A percentile compares a stretch with the other conserved stretches of the same genome.
These are phyloP conservation scores for Polyergus mexicanus DNA, from an alignment of 1,140 invertebrate species.

Conservation along the genomic window DNA sequence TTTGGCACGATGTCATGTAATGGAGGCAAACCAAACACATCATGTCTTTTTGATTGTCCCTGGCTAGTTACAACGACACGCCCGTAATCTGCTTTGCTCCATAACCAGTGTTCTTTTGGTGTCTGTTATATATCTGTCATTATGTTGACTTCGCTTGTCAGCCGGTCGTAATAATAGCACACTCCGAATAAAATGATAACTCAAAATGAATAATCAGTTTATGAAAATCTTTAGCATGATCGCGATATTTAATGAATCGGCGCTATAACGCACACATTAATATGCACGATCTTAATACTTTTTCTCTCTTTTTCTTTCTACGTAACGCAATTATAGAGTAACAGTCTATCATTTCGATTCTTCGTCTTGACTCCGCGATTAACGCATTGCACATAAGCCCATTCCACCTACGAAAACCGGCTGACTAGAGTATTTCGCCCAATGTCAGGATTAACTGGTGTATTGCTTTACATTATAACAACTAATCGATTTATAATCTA, in stretches of 20 bases:
- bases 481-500: conserved; percentile 75
- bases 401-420: conserved; percentile 42
- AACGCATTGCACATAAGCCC: conserved; percentile 56
- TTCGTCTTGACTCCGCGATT: conserved; percentile 7
- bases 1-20: conserved; percentile 83
- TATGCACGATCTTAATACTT: conserved; percentile 45
- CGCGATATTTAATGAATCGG: background rate
- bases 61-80: conserved; percentile 74
- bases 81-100: conserved; percentile 67
- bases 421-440: conserved; percentile 76
- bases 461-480: conserved; percentile 75
- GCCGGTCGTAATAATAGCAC: conserved; percentile 55
- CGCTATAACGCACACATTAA: conserved; percentile 16
- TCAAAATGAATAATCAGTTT: conserved; percentile 23
- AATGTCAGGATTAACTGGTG: conserved; percentile 77
- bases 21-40: conserved; percentile 83
- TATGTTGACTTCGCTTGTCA: conserved; percentile 57
- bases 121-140: conserved; percentile 35
- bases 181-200: background rate
- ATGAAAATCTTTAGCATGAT: background rate
- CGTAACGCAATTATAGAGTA: conserved; percentile 50
- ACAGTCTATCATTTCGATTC: conserved; percentile 35
- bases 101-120: conserved; percentile 54
- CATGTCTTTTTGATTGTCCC: conserved; percentile 83
- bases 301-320: conserved; percentile 2